These are phyloP conservation scores for Penaeus indicus DNA, from an alignment of 1,140 invertebrate genomes.

Conservation along the genomic window DNA sequence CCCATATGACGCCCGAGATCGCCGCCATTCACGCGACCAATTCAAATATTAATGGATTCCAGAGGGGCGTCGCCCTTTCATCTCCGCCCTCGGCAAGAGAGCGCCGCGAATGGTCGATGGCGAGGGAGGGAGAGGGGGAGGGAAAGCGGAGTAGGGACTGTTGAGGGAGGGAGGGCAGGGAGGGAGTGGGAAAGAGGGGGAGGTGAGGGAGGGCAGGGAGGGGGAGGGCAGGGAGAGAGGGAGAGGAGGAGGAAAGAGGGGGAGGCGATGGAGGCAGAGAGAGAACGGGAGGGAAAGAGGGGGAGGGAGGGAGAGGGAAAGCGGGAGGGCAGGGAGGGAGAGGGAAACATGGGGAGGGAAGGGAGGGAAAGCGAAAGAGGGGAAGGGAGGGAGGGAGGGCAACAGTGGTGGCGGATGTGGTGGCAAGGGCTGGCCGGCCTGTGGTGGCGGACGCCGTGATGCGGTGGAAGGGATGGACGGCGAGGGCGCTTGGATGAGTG, in stretches of 20 bases:
- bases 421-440: too few relatives aligned
- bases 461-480: conserved; percentile 3
- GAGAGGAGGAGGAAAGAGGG: background rate
- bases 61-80: too few relatives aligned
- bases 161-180: background rate
- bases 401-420: background rate
- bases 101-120: background rate
- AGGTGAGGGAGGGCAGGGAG: background rate
- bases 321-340: background rate
- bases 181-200: background rate
- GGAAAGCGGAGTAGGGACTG: background rate
- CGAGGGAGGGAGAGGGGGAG: background rate
- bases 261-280: conserved; percentile 6
- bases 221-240: background rate
- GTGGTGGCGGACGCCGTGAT: conserved; percentile 1
- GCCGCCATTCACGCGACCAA: too few relatives aligned
- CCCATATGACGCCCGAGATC: too few relatives aligned
- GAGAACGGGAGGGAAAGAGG: background rate
- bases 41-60: too few relatives aligned
- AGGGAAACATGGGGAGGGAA: background rate
- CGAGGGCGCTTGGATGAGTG: too few relatives aligned
- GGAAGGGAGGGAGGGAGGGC: background rate
- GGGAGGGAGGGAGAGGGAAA: conserved; percentile 1
- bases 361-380: background rate
- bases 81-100: too few relatives aligned